Base-by-base conservation (phyloP, 2,888 invertebrate species). In the Lottia gigantea region DNA sequence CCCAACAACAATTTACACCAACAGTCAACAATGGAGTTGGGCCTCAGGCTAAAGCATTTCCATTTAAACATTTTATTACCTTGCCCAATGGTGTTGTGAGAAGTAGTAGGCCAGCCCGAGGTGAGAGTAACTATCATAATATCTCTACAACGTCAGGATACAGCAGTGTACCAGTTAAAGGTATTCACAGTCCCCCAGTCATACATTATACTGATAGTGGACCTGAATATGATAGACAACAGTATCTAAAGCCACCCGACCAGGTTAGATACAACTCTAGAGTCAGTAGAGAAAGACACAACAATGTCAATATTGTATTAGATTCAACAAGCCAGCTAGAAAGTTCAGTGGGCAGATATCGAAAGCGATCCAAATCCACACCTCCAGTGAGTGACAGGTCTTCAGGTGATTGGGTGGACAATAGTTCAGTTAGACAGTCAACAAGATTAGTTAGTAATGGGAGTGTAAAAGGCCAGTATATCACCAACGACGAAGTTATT, bases 61-160 rank as follows among this genome's bases (percentile, higher is more conserved):
- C 78, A 12, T 62, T 81, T 15, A 81, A 78, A 25, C 80, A 82
- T 67, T 81, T 81, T 55, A 82, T 81, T 64, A 79, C 82, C 46
- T 70, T 81, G 61, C 81, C 80, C 40, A 71, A 77, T 66, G 79
- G 79, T 64, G 70, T 79, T 26, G 74, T 73, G 45, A 45, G 19
- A 7, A 46, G 46, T n/a, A 64, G 40, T 45, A 64, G 40, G 65
- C 49, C 55, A 23, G 62, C 40, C 19, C 46, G 26, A 45, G 62
- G 61, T 46, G 62, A 62, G 26, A 40, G 46, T 46, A 23, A 40
- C 31, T 46, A 65, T 23, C n/a, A 45, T 19, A 23, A 15, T 16
- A n/a, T 11, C n/a, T 45, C 46, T n/a, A 45, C 40, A 46, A 8
- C 46, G 16, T 23, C 45, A 16, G 7, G 23, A 23, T 14, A 55